Conservation (phyloP, 2,797 vertebrate species). For the Enteromius afrohamiltoni region DNA sequence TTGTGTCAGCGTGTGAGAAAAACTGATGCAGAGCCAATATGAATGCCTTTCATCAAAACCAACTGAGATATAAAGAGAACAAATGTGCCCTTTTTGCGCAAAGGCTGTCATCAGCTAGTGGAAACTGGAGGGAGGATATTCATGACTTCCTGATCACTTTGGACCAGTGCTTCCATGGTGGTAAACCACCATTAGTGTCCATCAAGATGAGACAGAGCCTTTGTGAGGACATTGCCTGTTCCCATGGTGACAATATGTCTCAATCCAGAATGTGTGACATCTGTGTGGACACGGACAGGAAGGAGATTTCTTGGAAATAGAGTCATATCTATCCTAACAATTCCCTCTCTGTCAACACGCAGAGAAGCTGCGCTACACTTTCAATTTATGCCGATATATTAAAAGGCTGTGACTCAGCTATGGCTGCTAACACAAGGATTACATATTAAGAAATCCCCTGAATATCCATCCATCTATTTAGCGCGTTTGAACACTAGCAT, state of each 20-base stretch:
- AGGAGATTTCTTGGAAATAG: conserved; percentile 50
- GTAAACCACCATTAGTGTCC: conserved; percentile 25
- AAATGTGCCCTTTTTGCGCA: conserved; percentile 4
- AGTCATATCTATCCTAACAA: conserved; percentile 35
- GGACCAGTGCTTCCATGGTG: conserved; percentile 41
- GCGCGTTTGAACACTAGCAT: conserved; percentile 4
- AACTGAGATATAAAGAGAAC: conserved; percentile 12
- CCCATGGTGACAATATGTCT: conserved; percentile 56
- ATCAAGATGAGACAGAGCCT: conserved; percentile 30
- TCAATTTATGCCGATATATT: not conserved
- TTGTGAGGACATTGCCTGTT: conserved; percentile 51
- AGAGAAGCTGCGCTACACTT: conserved; percentile 10
- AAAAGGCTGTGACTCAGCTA: conserved; percentile 18
- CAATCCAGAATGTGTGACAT: conserved; percentile 57
- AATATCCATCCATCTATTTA: not conserved
- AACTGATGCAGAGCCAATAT: not conserved
- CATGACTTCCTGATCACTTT: conserved; percentile 46
- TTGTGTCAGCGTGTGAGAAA: not conserved
- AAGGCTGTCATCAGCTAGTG: conserved; percentile 28
- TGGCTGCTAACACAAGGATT: not conserved
- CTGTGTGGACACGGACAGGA: conserved; percentile 43
- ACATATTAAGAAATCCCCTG: conserved; percentile 10
- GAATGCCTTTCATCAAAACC: conserved; percentile 23
- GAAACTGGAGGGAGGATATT: conserved; percentile 32
- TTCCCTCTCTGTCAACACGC: conserved; percentile 15